Conservation (phyloP, 92 coral and sea anemone genomes). For the Nematostella vectensis region DNA sequence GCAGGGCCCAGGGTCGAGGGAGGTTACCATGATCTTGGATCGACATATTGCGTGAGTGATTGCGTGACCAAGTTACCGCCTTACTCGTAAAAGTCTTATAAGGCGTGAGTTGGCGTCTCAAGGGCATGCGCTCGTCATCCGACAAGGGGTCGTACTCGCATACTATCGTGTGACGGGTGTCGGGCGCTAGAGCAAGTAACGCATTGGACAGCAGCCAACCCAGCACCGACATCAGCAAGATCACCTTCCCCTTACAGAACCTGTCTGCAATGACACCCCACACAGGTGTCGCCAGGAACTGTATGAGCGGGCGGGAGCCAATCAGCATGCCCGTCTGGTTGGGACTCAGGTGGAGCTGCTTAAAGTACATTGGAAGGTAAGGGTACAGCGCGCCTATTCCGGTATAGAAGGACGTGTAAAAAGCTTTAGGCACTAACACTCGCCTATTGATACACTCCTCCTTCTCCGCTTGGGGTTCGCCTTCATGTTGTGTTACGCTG, state of each 20-base stretch:
- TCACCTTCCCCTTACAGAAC: conserved; percentile 63
- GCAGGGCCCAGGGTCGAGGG: conserved; percentile 12
- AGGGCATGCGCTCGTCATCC: conserved; percentile 11
- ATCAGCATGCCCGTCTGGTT: conserved; percentile 82
- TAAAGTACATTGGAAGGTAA: conserved; percentile 86
- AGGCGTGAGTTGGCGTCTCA: conserved; percentile 2
- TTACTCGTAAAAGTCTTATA: background rate
- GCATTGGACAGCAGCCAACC: conserved; percentile 78
- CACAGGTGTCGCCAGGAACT: conserved; percentile 79
- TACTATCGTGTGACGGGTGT: conserved; percentile 25
- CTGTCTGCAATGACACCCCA: conserved; percentile 93
- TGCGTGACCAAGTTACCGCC: background rate
- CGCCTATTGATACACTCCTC: conserved; percentile 36
- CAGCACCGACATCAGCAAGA: conserved; percentile 71
- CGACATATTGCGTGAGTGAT: background rate
- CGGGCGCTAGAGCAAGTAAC: conserved; percentile 72
- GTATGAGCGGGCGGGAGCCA: conserved; percentile 77
- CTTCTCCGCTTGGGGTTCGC: background rate
- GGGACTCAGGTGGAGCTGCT: conserved; percentile 78
- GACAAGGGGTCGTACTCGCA: conserved; percentile 29
- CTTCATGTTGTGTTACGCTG: too few relatives aligned
- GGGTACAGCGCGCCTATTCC: conserved; percentile 92
- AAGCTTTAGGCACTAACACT: conserved; percentile 66
- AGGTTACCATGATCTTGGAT: background rate
- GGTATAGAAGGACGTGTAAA: conserved; percentile 81